Evolutionary conservation across 2,113 vertebrate species (phyloP).

Genomic region (Grus americana): DNA sequence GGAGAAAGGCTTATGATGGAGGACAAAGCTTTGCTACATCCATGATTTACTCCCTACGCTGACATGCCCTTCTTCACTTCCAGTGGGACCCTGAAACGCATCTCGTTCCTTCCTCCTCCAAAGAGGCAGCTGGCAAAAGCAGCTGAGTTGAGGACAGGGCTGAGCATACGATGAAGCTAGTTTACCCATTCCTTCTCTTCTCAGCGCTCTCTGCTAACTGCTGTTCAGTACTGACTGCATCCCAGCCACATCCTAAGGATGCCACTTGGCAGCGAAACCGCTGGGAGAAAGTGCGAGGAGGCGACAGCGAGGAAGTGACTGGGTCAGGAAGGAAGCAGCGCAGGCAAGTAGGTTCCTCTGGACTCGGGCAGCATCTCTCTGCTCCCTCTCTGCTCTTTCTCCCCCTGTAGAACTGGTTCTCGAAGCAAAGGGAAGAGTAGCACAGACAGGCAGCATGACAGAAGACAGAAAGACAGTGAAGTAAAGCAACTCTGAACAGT

Average conservation of each 20-base stretch:
- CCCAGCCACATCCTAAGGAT: not conserved
- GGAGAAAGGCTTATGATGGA: not conserved
- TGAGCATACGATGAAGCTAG: rapidly evolving
- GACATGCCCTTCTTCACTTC: not conserved
- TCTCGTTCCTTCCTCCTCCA: not conserved
- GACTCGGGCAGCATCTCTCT: not conserved
- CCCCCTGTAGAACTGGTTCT: not conserved
- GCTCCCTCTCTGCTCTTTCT: not conserved
- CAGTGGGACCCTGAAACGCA: not conserved
- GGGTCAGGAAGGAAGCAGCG: not conserved
- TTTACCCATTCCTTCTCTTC: not conserved
- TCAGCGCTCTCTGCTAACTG: not conserved
- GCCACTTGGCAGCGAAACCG: not conserved
- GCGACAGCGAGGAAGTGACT: not conserved
- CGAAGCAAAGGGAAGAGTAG: not conserved
- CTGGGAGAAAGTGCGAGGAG: not conserved
- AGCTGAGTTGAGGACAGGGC: not conserved
- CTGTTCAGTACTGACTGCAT: not conserved
- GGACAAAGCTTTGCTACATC: not conserved
- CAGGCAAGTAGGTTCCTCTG: not conserved
- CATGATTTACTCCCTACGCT: not conserved
- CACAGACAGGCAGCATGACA: not conserved
- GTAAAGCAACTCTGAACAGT: not conserved
- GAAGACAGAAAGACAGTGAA: not conserved
- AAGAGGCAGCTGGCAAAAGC: not conserved